Percentiles rank a stretch among this genome's conserved stretches.
phyloP scores from a whole-genome alignment of 2,888 invertebrate genomes.

The Thyatira batis region DNA sequence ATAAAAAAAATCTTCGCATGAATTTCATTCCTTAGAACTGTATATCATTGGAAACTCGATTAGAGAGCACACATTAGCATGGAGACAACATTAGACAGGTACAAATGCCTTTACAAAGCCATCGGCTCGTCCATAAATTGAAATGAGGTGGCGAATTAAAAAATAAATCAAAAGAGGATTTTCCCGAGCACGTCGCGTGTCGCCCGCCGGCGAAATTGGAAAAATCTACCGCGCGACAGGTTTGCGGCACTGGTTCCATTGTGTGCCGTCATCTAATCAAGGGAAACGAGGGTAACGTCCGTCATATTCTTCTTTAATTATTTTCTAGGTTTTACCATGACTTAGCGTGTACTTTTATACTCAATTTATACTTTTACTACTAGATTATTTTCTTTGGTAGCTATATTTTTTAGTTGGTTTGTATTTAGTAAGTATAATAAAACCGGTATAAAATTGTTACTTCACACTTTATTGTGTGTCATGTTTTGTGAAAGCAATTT shows the following conservation, averaged over 20 bases:
- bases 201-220: constrained; percentile 65
- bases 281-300: too few species aligned
- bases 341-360: too few species aligned
- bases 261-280: constrained; percentile 8
- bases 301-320: too few species aligned
- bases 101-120: constrained; percentile 67
- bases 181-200: constrained; percentile 68
- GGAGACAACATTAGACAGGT: constrained; percentile 66
- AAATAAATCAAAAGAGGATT: constrained; percentile 82
- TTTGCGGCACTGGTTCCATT: constrained; percentile 20
- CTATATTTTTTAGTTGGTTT: too few species aligned
- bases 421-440: too few species aligned
- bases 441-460: too few species aligned
- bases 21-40: neutral
- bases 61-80: constrained; percentile 61
- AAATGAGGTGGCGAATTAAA: constrained; percentile 79
- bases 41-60: constrained; percentile 28
- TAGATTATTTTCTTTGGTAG: too few species aligned
- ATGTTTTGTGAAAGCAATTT: too few species aligned
- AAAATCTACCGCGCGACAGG: constrained; percentile 54
- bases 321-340: too few species aligned
- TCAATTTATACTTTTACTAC: too few species aligned
- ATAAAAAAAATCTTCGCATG: neutral
- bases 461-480: too few species aligned
- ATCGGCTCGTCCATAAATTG: constrained; percentile 65